Evolutionary conservation across 2,888 invertebrate species (phyloP), one percentile per base, ranked within the genome.

Genomic region (Noctua janthe): DNA sequence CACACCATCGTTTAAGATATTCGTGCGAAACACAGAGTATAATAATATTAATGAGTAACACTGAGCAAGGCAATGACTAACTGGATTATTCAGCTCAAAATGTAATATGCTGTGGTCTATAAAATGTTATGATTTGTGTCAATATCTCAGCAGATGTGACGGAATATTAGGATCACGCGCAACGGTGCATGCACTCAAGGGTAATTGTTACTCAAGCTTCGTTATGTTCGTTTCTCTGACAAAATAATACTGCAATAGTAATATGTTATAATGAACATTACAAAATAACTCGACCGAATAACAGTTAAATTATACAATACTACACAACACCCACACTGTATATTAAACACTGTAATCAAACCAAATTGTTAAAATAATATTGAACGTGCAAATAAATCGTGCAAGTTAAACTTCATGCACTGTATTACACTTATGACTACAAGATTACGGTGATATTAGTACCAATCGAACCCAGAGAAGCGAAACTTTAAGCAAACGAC

Each of bases 401-500:
- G 89, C 87, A 29, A 74, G 43, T 81, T 71, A 73, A 72, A 72
- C 59, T 80, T 85, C 89, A 90, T 90, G 87, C 89, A 76, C 77
- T 62, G 54, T 39, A 74, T 76, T 76, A 39, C 56, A 78, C 51
- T 81, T 54, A 82, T 47, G 35, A 72, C 54, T 80, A 88, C 20
- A 69, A 75, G 64, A 43, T 69, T 83, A 81, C 69, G 17, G 80
- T 78, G 89, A 88, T 89, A 91, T 93, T 94, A 94, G 92, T 92
- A 89, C 89, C 85, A 88, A 85, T 87, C 87, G 90, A 91, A 91
- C 91, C 93, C 86, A 89, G 82, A 85, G 86, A 88, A 91, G 89
- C 91, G 81, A 83, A 89, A 89, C 85, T 78, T 89, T 91, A 93
- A 93, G 92, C 92, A 90, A 91, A 92, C 91, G 90, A 88, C 91